Conservation (phyloP, 2,797 vertebrate genomes). For the Phoxinus dragarum region DNA sequence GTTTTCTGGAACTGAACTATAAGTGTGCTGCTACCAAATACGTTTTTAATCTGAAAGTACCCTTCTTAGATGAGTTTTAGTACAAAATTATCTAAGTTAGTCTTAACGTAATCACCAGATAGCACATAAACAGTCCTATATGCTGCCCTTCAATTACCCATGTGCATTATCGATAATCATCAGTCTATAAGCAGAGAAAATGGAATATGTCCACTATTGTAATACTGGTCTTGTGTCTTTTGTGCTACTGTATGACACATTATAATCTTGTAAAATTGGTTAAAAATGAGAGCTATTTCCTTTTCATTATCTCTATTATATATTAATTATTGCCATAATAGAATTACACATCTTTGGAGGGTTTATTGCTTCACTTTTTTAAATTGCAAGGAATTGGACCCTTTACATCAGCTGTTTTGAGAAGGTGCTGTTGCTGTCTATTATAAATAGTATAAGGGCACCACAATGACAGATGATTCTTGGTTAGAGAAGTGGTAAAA, state of each 20-base stretch:
- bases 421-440: background rate
- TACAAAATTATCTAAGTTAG: background rate
- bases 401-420: background rate
- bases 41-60: background rate
- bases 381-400: background rate
- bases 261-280: background rate
- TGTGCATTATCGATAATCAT: constrained; percentile 5
- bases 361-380: background rate
- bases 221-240: background rate
- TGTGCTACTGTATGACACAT: background rate
- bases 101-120: constrained; percentile 2
- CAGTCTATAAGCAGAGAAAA: constrained; percentile 4
- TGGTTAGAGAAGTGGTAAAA: background rate
- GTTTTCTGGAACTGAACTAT: background rate
- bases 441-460: background rate
- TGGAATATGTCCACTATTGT: background rate
- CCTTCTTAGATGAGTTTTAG: background rate
- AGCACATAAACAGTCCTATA: background rate
- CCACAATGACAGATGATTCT: background rate
- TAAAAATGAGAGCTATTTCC: constrained; percentile 1
- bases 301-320: constrained; percentile 15
- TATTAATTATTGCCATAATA: background rate
- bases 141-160: background rate
- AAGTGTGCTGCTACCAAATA: background rate
- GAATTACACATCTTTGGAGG: background rate